These are phyloP conservation scores for Nephrotoma guestfalica DNA, from an alignment of 2,888 invertebrate species.

Conservation along the genomic window DNA sequence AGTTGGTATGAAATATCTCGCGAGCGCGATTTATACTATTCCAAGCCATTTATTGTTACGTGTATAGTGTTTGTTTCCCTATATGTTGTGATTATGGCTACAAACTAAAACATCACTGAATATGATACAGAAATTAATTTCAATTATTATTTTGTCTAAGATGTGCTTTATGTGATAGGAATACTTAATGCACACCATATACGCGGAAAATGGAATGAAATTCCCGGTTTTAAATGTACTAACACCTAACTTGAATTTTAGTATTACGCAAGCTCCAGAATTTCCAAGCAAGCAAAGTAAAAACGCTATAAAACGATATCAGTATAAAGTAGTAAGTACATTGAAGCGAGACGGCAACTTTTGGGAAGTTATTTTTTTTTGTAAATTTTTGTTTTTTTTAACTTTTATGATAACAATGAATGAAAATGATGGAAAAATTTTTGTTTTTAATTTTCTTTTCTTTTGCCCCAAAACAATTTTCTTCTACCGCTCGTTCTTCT, in stretches of 20 bases:
- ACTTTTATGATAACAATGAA: background rate
- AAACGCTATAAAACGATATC: background rate
- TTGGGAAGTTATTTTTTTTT: background rate
- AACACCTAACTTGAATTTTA: background rate
- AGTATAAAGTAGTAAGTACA: background rate
- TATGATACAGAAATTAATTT: background rate
- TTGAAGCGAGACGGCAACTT: background rate
- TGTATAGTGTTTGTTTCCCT: too few species aligned
- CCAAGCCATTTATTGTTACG: too few species aligned
- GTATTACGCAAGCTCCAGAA: background rate
- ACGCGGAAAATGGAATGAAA: background rate
- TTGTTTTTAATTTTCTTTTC: background rate
- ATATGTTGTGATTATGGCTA: too few species aligned
- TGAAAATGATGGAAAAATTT: background rate
- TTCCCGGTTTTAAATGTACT: background rate
- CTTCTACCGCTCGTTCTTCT: background rate
- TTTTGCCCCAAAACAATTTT: background rate
- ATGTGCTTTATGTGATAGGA: background rate
- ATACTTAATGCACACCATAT: background rate
- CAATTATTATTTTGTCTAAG: background rate
- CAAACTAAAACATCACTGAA: background rate
- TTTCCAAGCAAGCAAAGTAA: background rate
- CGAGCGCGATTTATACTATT: too few species aligned
- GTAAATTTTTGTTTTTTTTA: background rate
- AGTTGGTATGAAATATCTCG: too few species aligned